Evolutionary conservation across 2,888 invertebrate species (phyloP).

Genomic region (Merodon equestris): DNA sequence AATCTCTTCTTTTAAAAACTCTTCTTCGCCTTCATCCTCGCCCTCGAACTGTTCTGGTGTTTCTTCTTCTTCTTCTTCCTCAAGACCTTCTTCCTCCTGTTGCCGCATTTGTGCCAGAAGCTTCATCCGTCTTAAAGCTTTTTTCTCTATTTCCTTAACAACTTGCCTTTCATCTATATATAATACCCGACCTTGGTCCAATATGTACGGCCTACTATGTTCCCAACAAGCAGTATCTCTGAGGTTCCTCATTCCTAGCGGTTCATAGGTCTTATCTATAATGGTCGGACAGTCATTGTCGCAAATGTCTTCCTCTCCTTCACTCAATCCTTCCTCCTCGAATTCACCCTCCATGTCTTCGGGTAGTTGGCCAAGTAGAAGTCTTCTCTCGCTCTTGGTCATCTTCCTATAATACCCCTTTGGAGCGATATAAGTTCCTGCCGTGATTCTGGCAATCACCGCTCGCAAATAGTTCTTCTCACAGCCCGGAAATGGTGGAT

Average conservation of each 20-base stretch:
- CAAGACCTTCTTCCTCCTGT: constrained; percentile 72
- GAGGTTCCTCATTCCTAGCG: constrained; percentile 84
- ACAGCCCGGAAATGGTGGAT: constrained; percentile 90
- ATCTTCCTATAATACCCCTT: constrained; percentile 83
- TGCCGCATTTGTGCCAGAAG: not conserved
- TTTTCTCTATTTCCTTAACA: constrained; percentile 73
- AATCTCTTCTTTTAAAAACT: constrained; percentile 74
- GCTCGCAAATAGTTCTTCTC: constrained; percentile 91
- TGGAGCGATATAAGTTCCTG: constrained; percentile 90
- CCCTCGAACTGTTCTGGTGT: constrained; percentile 17
- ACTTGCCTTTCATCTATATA: constrained; percentile 85
- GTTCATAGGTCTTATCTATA: constrained; percentile 86
- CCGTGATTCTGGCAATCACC: constrained; percentile 90
- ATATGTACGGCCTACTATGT: constrained; percentile 88
- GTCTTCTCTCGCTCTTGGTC: constrained; percentile 78
- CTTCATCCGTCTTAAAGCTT: constrained; percentile 71
- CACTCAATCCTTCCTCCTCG: constrained; percentile 71
- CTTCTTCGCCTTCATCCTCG: constrained; percentile 70
- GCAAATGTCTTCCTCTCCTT: constrained; percentile 72
- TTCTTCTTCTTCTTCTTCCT: constrained; percentile 70
- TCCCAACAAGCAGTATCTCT: constrained; percentile 89
- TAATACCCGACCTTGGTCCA: constrained; percentile 87
- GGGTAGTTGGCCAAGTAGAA: constrained; percentile 72
- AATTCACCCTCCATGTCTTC: constrained; percentile 71
- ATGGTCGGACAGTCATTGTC: constrained; percentile 80